A percentile compares a stretch with the other conserved stretches of the same genome.
Evolutionary conservation across 53 echinoderm and acorn worm genomes (phyloP).

Genomic region (Paracentrotus lividus): DNA sequence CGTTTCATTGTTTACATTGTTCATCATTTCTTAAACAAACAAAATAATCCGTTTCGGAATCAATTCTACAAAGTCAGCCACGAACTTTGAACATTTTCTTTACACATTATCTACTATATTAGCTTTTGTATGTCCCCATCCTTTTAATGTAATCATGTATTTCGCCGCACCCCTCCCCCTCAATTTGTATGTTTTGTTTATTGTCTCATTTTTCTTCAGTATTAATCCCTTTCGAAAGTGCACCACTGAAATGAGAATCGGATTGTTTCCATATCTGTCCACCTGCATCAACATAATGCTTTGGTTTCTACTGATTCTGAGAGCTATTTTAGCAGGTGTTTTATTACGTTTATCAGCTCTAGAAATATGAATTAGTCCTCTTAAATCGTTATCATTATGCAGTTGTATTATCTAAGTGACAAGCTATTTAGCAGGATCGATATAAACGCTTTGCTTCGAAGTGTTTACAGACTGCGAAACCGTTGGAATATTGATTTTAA

Average conservation of each 20-base stretch:
- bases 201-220: no score
- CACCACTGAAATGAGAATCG: no score
- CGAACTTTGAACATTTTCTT: not conserved
- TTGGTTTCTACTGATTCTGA: not conserved
- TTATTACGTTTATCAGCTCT: not conserved
- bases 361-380: not conserved
- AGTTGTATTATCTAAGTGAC: not conserved
- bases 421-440: not conserved
- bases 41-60: not conserved
- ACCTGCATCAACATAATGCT: not conserved
- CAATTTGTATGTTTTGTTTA: no score
- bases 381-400: not conserved
- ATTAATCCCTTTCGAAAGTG: no score
- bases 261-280: no score
- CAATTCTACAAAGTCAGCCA: not conserved
- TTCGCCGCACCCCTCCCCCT: no score
- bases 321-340: not conserved
- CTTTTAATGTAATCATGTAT: no score
- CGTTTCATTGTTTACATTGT: not conserved
- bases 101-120: no score
- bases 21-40: not conserved
- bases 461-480: not conserved
- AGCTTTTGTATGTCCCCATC: no score
- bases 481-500: not conserved
- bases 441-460: not conserved